These are phyloP conservation scores for Prorops nasuta DNA, from an alignment of 1,140 invertebrate species.

Conservation along the genomic window DNA sequence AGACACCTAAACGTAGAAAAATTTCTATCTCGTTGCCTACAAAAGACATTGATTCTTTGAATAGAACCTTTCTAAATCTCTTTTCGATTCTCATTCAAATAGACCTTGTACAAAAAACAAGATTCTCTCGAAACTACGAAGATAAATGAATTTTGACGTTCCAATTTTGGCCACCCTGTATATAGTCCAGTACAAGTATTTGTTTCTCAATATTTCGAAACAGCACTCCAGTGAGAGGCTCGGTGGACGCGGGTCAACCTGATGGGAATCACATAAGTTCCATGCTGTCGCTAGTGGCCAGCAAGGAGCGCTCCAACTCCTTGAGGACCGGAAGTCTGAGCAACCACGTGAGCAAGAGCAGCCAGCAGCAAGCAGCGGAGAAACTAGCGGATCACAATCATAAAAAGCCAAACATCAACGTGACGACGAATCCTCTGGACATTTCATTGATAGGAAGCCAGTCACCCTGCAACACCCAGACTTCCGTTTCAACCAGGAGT, in stretches of 20 bases:
- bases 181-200: too few species aligned
- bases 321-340: constrained; percentile 19
- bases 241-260: constrained; percentile 52
- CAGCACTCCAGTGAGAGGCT: constrained; percentile 52
- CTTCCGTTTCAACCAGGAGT: constrained; percentile 29
- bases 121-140: too few species aligned
- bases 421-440: constrained; percentile 65
- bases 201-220: too few species aligned
- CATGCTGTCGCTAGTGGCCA: constrained; percentile 32
- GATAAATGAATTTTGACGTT: too few species aligned
- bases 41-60: too few species aligned
- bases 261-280: constrained; percentile 38
- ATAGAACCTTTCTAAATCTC: too few species aligned
- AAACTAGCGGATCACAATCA: constrained; percentile 21
- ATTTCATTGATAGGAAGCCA: constrained; percentile 38
- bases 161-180: too few species aligned
- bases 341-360: constrained; percentile 23
- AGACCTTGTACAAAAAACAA: too few species aligned
- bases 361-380: constrained; percentile 14
- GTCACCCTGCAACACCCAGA: constrained; percentile 23
- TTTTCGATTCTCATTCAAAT: too few species aligned
- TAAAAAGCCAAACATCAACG: constrained; percentile 60
- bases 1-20: too few species aligned
- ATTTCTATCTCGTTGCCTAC: too few species aligned
- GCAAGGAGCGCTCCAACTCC: constrained; percentile 32